A percentile compares a stretch with the other conserved stretches of the same genome.
These are phyloP conservation scores for Mesochorus sp. DNA, from an alignment of 2,888 invertebrate species.

Conservation along the genomic window DNA sequence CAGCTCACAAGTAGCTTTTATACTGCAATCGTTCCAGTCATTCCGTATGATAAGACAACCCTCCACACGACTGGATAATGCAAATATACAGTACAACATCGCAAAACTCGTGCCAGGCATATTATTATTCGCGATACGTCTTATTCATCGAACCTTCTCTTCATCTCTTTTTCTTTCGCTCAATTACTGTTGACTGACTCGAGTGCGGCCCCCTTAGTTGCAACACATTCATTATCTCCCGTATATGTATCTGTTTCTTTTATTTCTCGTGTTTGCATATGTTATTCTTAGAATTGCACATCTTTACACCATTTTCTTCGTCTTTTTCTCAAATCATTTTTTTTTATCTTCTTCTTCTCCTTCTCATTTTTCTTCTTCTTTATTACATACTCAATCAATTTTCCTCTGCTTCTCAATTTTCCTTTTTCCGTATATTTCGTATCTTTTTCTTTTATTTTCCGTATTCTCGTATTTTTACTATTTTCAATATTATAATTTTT, in stretches of 20 bases:
- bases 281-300: background rate
- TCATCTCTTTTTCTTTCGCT: background rate
- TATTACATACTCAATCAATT: background rate
- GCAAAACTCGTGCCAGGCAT: slow-evolving; percentile 43
- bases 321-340: background rate
- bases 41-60: slow-evolving; percentile 1
- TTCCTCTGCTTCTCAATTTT: background rate
- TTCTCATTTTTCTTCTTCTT: slow-evolving; percentile 2
- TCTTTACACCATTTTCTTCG: background rate
- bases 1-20: background rate
- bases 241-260: background rate
- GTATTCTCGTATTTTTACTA: no score
- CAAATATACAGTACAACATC: slow-evolving; percentile 18
- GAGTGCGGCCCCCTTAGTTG: slow-evolving; percentile 1
- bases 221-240: slow-evolving; percentile 16
- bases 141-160: slow-evolving; percentile 17
- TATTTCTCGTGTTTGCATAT: background rate
- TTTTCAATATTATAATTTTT: no score
- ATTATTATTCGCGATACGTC: slow-evolving; percentile 36
- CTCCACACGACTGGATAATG: slow-evolving; percentile 3
- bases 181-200: slow-evolving; percentile 36
- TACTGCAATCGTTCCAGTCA: slow-evolving; percentile 31
- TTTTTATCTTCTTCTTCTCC: background rate
- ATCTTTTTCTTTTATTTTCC: background rate
- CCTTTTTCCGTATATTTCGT: background rate